A percentile compares a stretch with the other conserved stretches of the same genome.
Conservation (phyloP, 2,113 vertebrate species). For the Xiphophorus couchianus region DNA sequence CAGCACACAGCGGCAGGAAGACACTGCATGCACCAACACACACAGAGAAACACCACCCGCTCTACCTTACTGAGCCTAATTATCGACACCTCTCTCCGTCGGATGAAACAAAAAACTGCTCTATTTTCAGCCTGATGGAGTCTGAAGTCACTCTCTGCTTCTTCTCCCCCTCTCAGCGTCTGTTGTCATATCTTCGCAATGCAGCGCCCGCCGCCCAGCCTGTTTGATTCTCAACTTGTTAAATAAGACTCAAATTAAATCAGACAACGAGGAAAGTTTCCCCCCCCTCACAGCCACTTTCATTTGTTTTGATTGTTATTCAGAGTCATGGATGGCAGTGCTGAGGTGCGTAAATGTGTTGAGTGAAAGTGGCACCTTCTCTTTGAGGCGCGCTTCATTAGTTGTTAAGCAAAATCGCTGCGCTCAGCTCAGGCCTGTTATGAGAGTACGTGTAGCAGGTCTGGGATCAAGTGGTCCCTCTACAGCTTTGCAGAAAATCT, state of each 20-base stretch:
- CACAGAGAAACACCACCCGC: constrained; percentile 36
- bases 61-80: constrained; percentile 91
- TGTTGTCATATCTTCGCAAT: constrained; percentile 71
- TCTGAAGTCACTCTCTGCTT: constrained; percentile 75
- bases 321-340: constrained; percentile 53
- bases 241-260: constrained; percentile 85
- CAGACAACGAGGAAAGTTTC: constrained; percentile 81
- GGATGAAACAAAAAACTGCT: constrained; percentile 82
- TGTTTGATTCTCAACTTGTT: constrained; percentile 80
- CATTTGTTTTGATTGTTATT: constrained; percentile 78
- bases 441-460: constrained; percentile 16
- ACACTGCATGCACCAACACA: constrained; percentile 14
- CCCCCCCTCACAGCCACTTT: constrained; percentile 65
- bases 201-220: constrained; percentile 58
- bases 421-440: constrained; percentile 41
- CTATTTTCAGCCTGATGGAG: constrained; percentile 83
- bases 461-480: constrained; percentile 54
- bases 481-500: constrained; percentile 37
- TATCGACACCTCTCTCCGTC: constrained; percentile 90
- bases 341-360: constrained; percentile 28
- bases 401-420: constrained; percentile 60
- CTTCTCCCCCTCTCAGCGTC: constrained; percentile 68
- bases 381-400: constrained; percentile 71
- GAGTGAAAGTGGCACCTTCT: constrained; percentile 56
- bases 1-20: constrained; percentile 89